phyloP scores from a whole-genome alignment of 92 coral and sea anemone species.

The Porites cylindrica region DNA sequence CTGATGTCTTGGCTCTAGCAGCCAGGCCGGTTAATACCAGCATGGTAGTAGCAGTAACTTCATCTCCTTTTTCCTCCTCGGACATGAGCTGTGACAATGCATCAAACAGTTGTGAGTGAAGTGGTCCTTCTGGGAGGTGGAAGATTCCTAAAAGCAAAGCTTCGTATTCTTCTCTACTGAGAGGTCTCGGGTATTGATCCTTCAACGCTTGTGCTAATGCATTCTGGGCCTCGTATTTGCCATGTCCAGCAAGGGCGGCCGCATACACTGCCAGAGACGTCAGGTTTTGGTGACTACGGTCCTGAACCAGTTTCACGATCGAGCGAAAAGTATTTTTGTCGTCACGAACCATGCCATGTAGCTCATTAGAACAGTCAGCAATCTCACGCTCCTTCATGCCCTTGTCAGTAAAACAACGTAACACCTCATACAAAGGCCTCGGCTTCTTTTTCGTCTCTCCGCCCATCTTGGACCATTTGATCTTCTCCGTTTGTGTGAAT shows the following conservation, averaged over 20 bases:
- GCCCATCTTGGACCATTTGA: slow-evolving; percentile 75
- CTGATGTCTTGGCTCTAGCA: slow-evolving; percentile 80
- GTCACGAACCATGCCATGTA: slow-evolving; percentile 76
- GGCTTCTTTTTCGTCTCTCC: slow-evolving; percentile 65
- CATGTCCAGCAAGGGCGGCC: slow-evolving; percentile 84
- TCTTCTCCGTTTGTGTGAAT: slow-evolving; percentile 66
- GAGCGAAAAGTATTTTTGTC: slow-evolving; percentile 61
- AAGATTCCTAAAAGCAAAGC: slow-evolving; percentile 82
- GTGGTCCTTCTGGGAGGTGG: slow-evolving; percentile 91
- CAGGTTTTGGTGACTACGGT: slow-evolving; percentile 85
- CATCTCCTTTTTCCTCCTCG: slow-evolving; percentile 67
- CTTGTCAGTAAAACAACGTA: slow-evolving; percentile 88
- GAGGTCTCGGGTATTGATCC: slow-evolving; percentile 78
- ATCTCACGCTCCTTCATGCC: slow-evolving; percentile 78
- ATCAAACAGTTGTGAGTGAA: slow-evolving; percentile 77
- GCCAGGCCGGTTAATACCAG: slow-evolving; percentile 84
- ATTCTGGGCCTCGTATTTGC: slow-evolving; percentile 76
- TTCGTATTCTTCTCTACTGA: slow-evolving; percentile 83
- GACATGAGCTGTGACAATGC: slow-evolving; percentile 67
- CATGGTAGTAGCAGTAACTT: slow-evolving; percentile 84
- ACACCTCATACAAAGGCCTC: slow-evolving; percentile 85
- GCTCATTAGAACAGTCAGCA: slow-evolving; percentile 87
- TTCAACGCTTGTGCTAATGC: slow-evolving; percentile 76
- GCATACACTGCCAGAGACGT: slow-evolving; percentile 87
- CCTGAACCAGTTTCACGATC: slow-evolving; percentile 56